A percentile compares a stretch with the other conserved stretches of the same genome.
Evolutionary conservation across 2,113 vertebrate species (phyloP).

Genomic region (Myanophis thanlyinensis): DNA sequence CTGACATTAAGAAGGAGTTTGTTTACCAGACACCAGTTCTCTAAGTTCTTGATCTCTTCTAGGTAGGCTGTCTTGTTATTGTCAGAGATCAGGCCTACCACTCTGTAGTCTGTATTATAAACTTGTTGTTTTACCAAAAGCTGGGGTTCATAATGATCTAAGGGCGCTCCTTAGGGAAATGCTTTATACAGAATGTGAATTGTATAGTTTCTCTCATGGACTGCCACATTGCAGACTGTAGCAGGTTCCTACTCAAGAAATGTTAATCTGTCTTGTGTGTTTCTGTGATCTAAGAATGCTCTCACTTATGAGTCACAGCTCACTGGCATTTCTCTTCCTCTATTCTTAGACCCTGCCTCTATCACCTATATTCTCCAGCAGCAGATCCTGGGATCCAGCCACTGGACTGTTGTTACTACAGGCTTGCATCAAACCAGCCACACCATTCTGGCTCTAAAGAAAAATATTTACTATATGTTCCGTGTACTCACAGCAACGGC

Average conservation of each 20-base stretch:
- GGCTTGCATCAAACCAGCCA: slow-evolving; percentile 81
- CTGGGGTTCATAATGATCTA: background rate
- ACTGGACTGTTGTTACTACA: slow-evolving; percentile 87
- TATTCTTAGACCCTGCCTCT: slow-evolving; percentile 77
- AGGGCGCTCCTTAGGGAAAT: background rate
- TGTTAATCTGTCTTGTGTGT: background rate
- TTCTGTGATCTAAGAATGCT: background rate
- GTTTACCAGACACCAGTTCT: too few species aligned
- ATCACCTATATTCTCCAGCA: slow-evolving; percentile 93
- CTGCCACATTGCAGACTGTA: background rate
- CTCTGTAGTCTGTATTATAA: background rate
- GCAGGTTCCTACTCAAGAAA: background rate
- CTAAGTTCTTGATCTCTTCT: too few species aligned
- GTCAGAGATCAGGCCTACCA: too few species aligned
- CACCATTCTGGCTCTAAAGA: slow-evolving; percentile 80
- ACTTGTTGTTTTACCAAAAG: background rate
- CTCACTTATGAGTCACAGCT: background rate
- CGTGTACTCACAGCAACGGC: slow-evolving; percentile 87
- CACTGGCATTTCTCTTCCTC: background rate
- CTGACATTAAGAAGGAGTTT: too few species aligned
- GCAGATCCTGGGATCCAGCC: slow-evolving; percentile 88
- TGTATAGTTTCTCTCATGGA: background rate
- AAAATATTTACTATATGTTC: slow-evolving; percentile 86
- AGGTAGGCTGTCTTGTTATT: too few species aligned
- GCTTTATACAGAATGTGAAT: background rate